A percentile compares a stretch with the other conserved stretches of the same genome.
Conservation (phyloP, 1,140 invertebrate species). For the Papilio glaucus region DNA sequence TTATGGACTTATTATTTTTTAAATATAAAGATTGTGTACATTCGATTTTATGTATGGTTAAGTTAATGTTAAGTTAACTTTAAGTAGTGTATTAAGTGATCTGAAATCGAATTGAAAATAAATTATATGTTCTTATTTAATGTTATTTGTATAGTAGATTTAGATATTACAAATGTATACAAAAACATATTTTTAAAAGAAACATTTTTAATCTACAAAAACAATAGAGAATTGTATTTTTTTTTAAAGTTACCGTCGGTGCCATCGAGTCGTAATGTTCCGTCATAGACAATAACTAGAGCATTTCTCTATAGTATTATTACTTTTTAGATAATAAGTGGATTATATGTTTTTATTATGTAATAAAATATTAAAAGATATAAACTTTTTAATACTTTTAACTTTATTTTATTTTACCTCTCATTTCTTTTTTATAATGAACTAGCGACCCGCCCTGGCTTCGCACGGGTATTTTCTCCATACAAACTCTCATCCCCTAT, state of each 20-base stretch:
- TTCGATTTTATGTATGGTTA: no score
- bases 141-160: slow-evolving; percentile 7
- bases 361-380: slow-evolving; percentile 21
- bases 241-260: slow-evolving; percentile 53
- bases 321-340: slow-evolving; percentile 36
- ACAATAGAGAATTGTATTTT: slow-evolving; percentile 32
- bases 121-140: background rate
- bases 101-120: background rate
- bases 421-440: no score
- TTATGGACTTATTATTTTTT: no score
- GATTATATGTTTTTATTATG: slow-evolving; percentile 34
- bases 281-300: slow-evolving; percentile 40
- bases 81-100: background rate
- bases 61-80: no score
- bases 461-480: no score
- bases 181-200: background rate
- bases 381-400: slow-evolving; percentile 29
- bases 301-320: slow-evolving; percentile 43
- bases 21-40: no score
- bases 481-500: no score
- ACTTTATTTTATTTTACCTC: slow-evolving; percentile 21
- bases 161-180: background rate
- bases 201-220: background rate
- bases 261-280: slow-evolving; percentile 48
- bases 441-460: no score